These are phyloP conservation scores for Dione juno DNA, from an alignment of 2,888 invertebrate species.

Conservation along the genomic window DNA sequence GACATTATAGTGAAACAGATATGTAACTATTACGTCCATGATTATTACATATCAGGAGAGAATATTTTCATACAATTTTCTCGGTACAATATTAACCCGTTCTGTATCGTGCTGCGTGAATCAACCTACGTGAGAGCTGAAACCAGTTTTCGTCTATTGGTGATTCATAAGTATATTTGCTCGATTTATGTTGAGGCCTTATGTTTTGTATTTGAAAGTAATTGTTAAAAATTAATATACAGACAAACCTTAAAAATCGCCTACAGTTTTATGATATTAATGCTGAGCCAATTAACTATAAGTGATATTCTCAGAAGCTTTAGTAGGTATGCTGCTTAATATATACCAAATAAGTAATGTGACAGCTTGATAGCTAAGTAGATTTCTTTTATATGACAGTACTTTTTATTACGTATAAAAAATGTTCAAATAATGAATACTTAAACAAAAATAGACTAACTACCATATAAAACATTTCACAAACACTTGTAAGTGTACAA, in stretches of 20 bases:
- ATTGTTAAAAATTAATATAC: slow-evolving; percentile 21
- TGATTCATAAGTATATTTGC: slow-evolving; percentile 55
- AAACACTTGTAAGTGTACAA: slow-evolving; percentile 28
- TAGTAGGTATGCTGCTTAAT: no score
- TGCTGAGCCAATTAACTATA: not conserved
- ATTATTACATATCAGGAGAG: slow-evolving; percentile 27
- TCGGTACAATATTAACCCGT: slow-evolving; percentile 49
- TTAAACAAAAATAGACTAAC: not conserved
- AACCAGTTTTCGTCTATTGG: slow-evolving; percentile 64
- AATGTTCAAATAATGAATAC: not conserved
- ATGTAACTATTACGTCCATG: no score
- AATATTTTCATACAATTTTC: slow-evolving; percentile 47
- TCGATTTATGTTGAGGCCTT: slow-evolving; percentile 44
- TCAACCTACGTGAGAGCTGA: slow-evolving; percentile 52
- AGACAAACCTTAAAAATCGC: slow-evolving; percentile 26
- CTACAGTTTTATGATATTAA: not conserved
- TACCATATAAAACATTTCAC: slow-evolving; percentile 10
- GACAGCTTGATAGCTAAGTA: not conserved
- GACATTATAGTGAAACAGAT: no score
- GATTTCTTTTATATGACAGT: no score
- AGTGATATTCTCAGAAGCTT: not conserved
- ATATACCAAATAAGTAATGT: no score
- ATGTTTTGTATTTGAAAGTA: slow-evolving; percentile 37
- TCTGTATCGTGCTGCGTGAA: slow-evolving; percentile 51
- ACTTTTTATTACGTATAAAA: not conserved